Evolutionary conservation across 1,140 invertebrate genomes (phyloP), one percentile per base, ranked within the genome.

Genomic region (Lepeophtheirus salmonis): DNA sequence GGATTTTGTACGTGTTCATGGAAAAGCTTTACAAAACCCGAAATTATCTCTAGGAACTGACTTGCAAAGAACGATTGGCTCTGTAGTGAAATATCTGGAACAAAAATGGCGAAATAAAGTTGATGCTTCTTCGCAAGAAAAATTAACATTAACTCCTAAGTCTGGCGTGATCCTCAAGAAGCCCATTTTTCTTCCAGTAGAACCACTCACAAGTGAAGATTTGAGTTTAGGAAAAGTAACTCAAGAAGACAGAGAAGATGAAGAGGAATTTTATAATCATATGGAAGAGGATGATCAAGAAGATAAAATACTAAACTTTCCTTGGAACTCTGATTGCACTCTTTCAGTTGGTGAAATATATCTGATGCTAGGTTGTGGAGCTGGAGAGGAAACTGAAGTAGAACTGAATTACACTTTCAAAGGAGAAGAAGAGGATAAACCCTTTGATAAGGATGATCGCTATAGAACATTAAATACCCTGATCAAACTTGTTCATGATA

Each of bases 11-110:
- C 30, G 49, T 30, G 49, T 60, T 14, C 30, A 52, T 21, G n/a
- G 22, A 21, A 50, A 24, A 10, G 23, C 21, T 18, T 24, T 60
- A 10, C 13, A 13, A 51, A 52, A 60, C 18, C 49, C 57, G 1
- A 24, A 60, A 20, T 6, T 51, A 21, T 17, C 30, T n/a, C 14
- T 60, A n/a, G 30, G 16, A 12, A 21, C 30, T 10, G 48, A 20
- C 21, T 16, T 53, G 1, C 24, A 25, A 13, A 17, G 51, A 53
- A 52, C 18, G 1, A 12, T 61, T 14, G 50, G 41, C 14, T 25
- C 50, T 22, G 14, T 61, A 13, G 21, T 61, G 3, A 50, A 61
- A 4, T 53, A 22, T 61, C 16, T 61, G 25, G 25, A 25, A 6
- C 10, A 56, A 20, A 61, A 61, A 16, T 61, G 59, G 59, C 2